phyloP scores from a whole-genome alignment of 37 sponge, comb jelly and placozoan species.

The Corticium candelabrum region DNA sequence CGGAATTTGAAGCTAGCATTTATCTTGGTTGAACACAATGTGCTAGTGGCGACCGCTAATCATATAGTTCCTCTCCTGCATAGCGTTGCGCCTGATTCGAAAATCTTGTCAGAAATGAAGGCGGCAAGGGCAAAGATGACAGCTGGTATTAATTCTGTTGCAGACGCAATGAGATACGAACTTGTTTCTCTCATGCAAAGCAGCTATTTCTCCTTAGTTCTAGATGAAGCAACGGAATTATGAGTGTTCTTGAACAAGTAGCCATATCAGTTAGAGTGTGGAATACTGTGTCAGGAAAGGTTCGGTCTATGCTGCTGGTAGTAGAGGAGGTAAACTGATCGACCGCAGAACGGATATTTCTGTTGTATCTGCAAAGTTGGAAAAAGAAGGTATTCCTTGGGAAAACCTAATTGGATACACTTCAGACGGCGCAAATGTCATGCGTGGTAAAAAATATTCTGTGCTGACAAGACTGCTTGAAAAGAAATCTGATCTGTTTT shows the following conservation, averaged over 20 bases:
- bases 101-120: background rate
- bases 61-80: background rate
- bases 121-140: background rate
- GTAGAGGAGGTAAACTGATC: too few relatives aligned
- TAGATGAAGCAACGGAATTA: background rate
- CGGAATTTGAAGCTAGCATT: too few relatives aligned
- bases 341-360: too few relatives aligned
- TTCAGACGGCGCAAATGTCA: background rate
- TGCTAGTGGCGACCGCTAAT: background rate
- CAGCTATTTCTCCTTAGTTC: background rate
- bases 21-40: slow-evolving; percentile 5
- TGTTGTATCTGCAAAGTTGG: too few relatives aligned
- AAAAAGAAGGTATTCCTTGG: background rate
- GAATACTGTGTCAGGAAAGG: too few relatives aligned
- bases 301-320: too few relatives aligned
- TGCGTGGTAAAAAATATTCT: background rate
- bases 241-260: background rate
- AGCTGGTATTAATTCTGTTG: background rate
- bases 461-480: background rate
- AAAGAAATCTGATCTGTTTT: too few relatives aligned
- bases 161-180: too few relatives aligned
- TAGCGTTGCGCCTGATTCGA: background rate
- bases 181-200: too few relatives aligned
- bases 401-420: background rate
- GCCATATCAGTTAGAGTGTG: too few relatives aligned